A percentile compares a stretch with the other conserved stretches of the same genome.
phyloP scores from a whole-genome alignment of 2,797 vertebrate genomes.

The Trachops cirrhosus region DNA sequence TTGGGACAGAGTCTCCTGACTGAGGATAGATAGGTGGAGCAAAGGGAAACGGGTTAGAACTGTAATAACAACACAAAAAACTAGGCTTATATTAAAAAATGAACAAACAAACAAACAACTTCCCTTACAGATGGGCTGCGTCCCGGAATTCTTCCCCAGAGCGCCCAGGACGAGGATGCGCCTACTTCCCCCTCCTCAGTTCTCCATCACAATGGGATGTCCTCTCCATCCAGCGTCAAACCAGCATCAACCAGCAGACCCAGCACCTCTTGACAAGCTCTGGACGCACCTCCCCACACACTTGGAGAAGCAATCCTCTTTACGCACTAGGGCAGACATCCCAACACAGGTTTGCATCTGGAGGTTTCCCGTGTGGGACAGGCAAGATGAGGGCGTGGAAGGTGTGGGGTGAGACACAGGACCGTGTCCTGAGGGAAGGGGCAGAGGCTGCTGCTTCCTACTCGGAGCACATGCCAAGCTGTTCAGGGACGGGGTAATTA shows the following conservation, averaged over 20 bases:
- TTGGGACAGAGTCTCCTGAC: neutral
- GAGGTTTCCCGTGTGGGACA: neutral
- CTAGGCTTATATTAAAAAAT: neutral
- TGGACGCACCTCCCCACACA: neutral
- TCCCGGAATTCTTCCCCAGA: neutral
- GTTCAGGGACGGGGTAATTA: neutral
- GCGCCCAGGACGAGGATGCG: neutral
- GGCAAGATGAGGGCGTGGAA: neutral
- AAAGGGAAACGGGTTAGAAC: slow-evolving; percentile 37
- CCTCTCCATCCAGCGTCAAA: neutral
- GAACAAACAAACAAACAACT: neutral
- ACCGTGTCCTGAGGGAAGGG: neutral
- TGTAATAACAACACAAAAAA: neutral
- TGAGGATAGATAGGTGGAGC: slow-evolving; percentile 30
- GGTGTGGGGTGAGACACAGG: neutral
- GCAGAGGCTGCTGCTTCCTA: neutral
- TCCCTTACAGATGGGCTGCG: neutral
- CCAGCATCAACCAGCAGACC: neutral
- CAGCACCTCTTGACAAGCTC: neutral
- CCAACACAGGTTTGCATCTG: neutral
- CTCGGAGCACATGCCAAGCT: neutral
- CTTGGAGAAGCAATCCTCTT: neutral
- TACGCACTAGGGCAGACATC: neutral
- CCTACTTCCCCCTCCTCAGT: neutral
- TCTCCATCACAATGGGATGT: neutral